Conservation (phyloP, 2,113 vertebrate species). For the Misgurnus anguillicaudatus region DNA sequence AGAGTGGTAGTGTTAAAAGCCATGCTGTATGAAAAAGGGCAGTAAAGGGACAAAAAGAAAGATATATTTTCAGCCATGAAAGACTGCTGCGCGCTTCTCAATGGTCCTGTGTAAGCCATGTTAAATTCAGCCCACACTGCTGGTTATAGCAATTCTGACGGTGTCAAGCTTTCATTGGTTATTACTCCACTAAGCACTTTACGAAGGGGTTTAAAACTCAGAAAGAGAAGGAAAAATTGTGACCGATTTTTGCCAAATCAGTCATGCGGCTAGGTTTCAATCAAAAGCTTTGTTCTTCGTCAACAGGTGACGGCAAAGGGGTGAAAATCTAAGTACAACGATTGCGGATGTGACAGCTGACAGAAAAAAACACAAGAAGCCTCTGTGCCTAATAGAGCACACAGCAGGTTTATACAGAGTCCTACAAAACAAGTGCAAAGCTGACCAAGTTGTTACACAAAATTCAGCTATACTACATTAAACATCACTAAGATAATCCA, state of each 20-base stretch:
- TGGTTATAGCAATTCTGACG: neutral
- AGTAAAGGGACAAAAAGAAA: slow-evolving; percentile 1
- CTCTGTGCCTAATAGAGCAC: neutral
- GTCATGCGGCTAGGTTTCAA: neutral
- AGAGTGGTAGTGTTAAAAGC: slow-evolving; percentile 12
- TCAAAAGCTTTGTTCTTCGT: neutral
- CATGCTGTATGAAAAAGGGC: neutral
- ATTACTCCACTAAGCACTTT: slow-evolving; percentile 9
- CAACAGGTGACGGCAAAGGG: neutral
- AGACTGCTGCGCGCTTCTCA: neutral
- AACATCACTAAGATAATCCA: neutral
- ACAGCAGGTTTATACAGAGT: neutral
- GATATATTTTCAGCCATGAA: neutral
- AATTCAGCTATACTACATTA: neutral
- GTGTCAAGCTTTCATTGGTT: slow-evolving; percentile 7
- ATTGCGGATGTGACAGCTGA: neutral
- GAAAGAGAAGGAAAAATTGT: neutral
- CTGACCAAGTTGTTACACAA: neutral
- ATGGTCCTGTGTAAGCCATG: neutral
- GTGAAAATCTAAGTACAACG: neutral
- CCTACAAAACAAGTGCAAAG: neutral
- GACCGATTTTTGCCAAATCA: neutral
- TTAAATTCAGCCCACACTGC: slow-evolving; percentile 5
- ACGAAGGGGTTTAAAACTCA: neutral
- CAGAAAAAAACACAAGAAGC: neutral